Conservation (phyloP, 2,888 invertebrate species). For the Rapana venosa region DNA sequence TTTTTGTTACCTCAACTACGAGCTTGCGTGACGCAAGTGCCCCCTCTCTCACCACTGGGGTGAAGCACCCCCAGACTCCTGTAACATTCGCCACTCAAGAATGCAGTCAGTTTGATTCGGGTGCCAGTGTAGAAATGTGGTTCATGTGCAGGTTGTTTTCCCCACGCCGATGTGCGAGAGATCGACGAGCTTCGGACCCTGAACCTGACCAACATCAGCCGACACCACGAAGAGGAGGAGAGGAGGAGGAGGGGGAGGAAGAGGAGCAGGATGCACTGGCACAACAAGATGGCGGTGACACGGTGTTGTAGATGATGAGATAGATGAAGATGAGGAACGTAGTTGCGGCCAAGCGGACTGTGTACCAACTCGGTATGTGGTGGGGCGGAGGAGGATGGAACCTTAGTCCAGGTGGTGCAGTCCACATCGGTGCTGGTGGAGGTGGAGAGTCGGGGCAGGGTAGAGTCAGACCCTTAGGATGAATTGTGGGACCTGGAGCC, state of each 20-base stretch:
- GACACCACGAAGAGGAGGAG: not conserved
- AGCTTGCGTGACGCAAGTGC: not conserved
- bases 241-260: not conserved
- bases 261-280: not conserved
- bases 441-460: not conserved
- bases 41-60: not conserved
- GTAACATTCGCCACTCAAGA: not conserved
- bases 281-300: not conserved
- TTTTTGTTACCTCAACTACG: not conserved
- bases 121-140: conserved; percentile 42
- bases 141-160: conserved; percentile 43
- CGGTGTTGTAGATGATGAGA: not conserved
- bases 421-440: not conserved
- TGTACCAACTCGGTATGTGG: not conserved
- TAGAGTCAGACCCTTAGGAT: too few species aligned
- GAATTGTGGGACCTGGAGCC: too few species aligned
- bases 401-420: not conserved
- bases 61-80: not conserved
- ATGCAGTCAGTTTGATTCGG: not conserved
- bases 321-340: not conserved
- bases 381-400: not conserved
- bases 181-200: not conserved
- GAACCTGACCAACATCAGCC: not conserved
- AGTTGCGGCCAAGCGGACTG: not conserved
- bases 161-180: not conserved